Percentiles rank a stretch among this genome's conserved stretches.
Conservation (phyloP, 2,113 vertebrate species). For the Carollia perspicillata region DNA sequence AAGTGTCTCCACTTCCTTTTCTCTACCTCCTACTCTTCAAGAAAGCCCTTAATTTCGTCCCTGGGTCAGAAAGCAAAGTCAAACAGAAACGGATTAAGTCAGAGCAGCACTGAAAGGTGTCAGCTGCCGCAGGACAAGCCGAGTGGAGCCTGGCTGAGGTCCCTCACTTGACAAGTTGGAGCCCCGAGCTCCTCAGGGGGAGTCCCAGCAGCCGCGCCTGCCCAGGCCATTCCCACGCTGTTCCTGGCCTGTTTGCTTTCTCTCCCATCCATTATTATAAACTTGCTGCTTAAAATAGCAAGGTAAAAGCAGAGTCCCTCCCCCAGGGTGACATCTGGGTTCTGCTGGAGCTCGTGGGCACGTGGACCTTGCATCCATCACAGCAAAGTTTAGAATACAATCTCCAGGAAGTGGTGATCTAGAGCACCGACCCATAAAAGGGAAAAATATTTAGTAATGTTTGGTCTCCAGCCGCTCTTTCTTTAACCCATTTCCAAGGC, state of each 20-base stretch:
- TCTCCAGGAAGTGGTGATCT: constrained; percentile 83
- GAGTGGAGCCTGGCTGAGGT: constrained; percentile 41
- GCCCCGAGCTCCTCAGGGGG: neutral
- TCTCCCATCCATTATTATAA: constrained; percentile 78
- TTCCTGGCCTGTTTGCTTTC: constrained; percentile 45
- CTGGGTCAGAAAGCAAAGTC: constrained; percentile 19
- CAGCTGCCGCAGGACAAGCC: neutral
- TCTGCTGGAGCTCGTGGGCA: constrained; percentile 78
- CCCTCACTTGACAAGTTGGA: neutral
- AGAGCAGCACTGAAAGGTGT: neutral
- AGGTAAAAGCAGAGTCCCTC: constrained; percentile 69
- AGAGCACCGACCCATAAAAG: constrained; percentile 85
- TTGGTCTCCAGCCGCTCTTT: constrained; percentile 72
- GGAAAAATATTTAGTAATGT: constrained; percentile 83
- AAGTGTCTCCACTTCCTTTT: neutral
- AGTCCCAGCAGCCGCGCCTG: neutral
- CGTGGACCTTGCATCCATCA: constrained; percentile 74
- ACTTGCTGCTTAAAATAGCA: constrained; percentile 83
- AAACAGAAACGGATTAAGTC: neutral
- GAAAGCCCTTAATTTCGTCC: neutral
- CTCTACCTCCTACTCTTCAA: neutral
- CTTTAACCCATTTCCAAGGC: constrained; percentile 70
- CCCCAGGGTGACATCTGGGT: constrained; percentile 75
- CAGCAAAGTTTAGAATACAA: constrained; percentile 77
- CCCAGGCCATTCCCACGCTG: constrained; percentile 68